A percentile compares a stretch with the other conserved stretches of the same genome.
Evolutionary conservation across 2,113 vertebrate genomes (phyloP).

Genomic region (Daphoenositta chrysoptera): DNA sequence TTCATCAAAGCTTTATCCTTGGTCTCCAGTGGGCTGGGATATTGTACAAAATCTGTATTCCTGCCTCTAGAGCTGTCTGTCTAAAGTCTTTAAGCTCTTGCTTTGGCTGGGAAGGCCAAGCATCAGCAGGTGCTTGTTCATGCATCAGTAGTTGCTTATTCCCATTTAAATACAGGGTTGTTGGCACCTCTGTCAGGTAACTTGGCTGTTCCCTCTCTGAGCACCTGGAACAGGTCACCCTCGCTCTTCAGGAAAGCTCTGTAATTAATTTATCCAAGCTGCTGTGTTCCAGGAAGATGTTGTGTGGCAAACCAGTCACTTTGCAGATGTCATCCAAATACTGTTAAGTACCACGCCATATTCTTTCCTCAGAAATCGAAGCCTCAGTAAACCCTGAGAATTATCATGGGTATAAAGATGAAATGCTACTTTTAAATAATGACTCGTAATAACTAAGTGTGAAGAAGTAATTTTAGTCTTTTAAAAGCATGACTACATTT

Average conservation of each 20-base stretch:
- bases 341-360: accelerated
- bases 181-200: background rate
- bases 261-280: background rate
- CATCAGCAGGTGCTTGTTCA: background rate
- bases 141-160: background rate
- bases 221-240: background rate
- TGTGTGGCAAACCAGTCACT: background rate
- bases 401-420: background rate
- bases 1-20: background rate
- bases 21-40: background rate
- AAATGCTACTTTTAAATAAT: background rate
- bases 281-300: background rate
- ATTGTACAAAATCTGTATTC: background rate
- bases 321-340: background rate
- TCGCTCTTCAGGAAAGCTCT: background rate
- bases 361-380: background rate
- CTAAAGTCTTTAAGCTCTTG: background rate
- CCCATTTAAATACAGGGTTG: background rate
- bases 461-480: background rate
- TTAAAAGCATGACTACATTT: background rate
- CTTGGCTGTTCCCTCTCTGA: background rate
- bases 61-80: background rate
- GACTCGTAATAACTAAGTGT: background rate
- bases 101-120: background rate
- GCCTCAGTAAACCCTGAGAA: background rate